Evolutionary conservation across 1,140 invertebrate genomes (phyloP).

Genomic region (Paraescarpia echinospica): DNA sequence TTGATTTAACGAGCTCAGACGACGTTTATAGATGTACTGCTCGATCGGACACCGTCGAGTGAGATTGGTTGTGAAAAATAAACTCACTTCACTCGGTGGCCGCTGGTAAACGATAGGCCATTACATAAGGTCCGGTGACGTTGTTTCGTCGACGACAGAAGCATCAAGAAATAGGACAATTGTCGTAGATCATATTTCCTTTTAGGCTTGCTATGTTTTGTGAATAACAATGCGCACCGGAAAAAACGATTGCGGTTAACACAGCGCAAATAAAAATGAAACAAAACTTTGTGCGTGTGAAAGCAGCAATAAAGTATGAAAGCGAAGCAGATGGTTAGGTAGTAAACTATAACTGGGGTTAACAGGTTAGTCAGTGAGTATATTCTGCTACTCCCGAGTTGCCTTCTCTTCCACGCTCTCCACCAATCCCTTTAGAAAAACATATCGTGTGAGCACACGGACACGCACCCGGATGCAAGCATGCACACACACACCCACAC

Average conservation of each 20-base stretch:
- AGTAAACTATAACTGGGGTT: too few relatives aligned
- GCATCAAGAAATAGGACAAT: neutral
- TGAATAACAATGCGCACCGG: neutral
- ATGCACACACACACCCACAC: too few relatives aligned
- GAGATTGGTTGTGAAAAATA: neutral
- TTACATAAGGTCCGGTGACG: neutral
- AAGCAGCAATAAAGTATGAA: too few relatives aligned
- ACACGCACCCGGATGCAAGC: too few relatives aligned
- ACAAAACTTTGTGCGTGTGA: neutral
- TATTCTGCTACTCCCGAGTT: too few relatives aligned
- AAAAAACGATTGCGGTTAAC: neutral
- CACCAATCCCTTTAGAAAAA: too few relatives aligned
- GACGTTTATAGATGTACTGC: neutral
- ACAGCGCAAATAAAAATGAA: neutral
- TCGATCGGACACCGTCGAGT: neutral
- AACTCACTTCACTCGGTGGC: neutral
- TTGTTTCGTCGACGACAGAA: neutral
- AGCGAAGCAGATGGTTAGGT: too few relatives aligned
- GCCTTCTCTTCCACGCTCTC: too few relatives aligned
- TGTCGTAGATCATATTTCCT: neutral
- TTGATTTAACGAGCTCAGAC: neutral
- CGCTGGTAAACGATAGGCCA: neutral
- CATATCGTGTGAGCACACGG: too few relatives aligned
- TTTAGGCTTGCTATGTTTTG: neutral
- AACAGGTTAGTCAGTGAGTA: too few relatives aligned